Conservation (phyloP, 2,797 vertebrate genomes). For the Sternotherus odoratus region DNA sequence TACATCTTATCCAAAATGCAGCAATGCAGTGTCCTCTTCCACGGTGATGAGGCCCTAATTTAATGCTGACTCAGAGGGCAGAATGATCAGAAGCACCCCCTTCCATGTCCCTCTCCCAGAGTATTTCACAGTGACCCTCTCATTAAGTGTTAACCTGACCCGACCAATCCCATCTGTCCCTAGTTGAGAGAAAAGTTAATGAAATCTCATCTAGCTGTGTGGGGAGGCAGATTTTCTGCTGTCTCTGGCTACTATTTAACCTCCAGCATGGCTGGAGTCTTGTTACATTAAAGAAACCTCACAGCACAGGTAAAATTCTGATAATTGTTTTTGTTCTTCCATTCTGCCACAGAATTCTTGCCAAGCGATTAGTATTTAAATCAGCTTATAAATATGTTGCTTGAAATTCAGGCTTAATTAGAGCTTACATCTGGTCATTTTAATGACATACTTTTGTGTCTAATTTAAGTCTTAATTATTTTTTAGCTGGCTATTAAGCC, state of each 20-base stretch:
- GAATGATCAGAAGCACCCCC: not conserved
- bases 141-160: not conserved
- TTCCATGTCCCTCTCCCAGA: accelerated
- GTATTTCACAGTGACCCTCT: not conserved
- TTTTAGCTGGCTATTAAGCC: not conserved
- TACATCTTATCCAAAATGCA: not conserved
- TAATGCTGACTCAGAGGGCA: not conserved
- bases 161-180: not conserved
- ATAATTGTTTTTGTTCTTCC: not conserved
- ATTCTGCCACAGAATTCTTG: not conserved
- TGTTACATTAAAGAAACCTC: not conserved
- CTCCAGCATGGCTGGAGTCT: not conserved
- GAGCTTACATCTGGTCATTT: not conserved
- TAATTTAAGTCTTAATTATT: not conserved
- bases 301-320: not conserved
- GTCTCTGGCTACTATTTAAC: not conserved
- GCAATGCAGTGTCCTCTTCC: not conserved
- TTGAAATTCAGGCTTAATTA: constrained; percentile 9
- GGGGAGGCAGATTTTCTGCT: not conserved
- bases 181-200: not conserved
- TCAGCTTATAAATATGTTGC: not conserved
- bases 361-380: not conserved
- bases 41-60: not conserved
- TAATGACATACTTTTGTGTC: not conserved
- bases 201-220: not conserved